phyloP scores from a whole-genome alignment of 2,797 vertebrate genomes.

The Dallia pectoralis region DNA sequence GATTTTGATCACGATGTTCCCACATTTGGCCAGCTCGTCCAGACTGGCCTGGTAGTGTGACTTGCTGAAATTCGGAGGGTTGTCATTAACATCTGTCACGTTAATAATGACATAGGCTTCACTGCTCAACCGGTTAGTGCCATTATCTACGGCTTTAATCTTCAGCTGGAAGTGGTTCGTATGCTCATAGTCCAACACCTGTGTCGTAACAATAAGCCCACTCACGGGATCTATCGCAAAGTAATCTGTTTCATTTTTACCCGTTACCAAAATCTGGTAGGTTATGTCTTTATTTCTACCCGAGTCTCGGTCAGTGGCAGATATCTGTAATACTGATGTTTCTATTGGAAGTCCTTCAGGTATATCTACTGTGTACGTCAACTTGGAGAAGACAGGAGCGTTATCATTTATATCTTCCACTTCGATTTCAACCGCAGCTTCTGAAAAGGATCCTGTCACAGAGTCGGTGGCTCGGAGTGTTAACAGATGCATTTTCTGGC shows the following conservation, averaged over 20 bases:
- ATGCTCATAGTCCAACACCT: slow-evolving; percentile 85
- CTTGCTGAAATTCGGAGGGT: slow-evolving; percentile 87
- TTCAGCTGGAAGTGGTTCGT: slow-evolving; percentile 81
- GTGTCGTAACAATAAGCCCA: slow-evolving; percentile 82
- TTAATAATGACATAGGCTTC: slow-evolving; percentile 82
- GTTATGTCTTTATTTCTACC: slow-evolving; percentile 84
- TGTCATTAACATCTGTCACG: slow-evolving; percentile 92
- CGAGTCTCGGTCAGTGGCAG: slow-evolving; percentile 85
- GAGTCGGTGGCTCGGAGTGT: slow-evolving; percentile 91
- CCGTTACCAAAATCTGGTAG: slow-evolving; percentile 78
- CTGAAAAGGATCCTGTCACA: slow-evolving; percentile 87
- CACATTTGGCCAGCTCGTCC: slow-evolving; percentile 91
- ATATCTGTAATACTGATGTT: slow-evolving; percentile 81
- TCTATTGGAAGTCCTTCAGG: slow-evolving; percentile 81
- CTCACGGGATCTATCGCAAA: slow-evolving; percentile 83
- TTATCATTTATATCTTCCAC: slow-evolving; percentile 96
- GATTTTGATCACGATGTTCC: slow-evolving; percentile 92
- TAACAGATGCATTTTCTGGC: slow-evolving; percentile 78
- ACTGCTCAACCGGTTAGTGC: slow-evolving; percentile 77
- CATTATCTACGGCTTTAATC: slow-evolving; percentile 83
- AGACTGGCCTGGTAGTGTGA: slow-evolving; percentile 86
- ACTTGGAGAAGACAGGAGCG: slow-evolving; percentile 81
- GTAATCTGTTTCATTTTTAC: slow-evolving; percentile 76
- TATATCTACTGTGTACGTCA: slow-evolving; percentile 71
- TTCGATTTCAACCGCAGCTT: slow-evolving; percentile 87